A percentile compares a stretch with the other conserved stretches of the same genome.
These are phyloP conservation scores for Paratilapia polleni DNA, from an alignment of 2,113 vertebrate species.

Conservation along the genomic window DNA sequence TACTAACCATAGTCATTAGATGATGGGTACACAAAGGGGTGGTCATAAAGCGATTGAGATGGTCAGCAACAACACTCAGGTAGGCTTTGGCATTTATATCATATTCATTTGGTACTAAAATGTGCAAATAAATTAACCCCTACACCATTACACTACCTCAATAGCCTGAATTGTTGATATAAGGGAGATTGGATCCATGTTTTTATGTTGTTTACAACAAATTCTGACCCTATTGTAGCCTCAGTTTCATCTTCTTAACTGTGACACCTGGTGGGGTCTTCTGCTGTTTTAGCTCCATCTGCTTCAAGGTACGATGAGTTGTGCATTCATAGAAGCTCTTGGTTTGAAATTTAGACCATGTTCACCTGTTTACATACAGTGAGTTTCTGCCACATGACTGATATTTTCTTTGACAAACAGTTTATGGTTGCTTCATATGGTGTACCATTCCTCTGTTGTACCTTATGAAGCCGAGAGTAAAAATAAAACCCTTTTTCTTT, in stretches of 20 bases:
- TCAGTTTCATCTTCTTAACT: neutral
- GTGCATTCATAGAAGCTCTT: no score
- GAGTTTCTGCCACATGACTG: neutral
- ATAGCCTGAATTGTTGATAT: neutral
- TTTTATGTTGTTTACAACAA: neutral
- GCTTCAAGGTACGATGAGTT: no score
- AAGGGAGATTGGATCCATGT: neutral
- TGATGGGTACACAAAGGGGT: neutral
- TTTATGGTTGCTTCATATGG: neutral
- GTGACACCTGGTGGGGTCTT: no score
- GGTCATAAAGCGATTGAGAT: neutral
- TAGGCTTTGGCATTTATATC: neutral
- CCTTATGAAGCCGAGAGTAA: neutral
- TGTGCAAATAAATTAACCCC: neutral
- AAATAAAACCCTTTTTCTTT: neutral
- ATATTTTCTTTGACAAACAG: neutral
- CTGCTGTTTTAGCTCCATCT: no score
- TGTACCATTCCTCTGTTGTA: no score
- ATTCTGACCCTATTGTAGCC: neutral
- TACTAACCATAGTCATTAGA: neutral
- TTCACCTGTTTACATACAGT: neutral
- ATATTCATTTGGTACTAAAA: constrained; percentile 1
- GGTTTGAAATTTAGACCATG: neutral
- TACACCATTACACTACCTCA: neutral
- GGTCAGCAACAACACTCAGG: neutral